Evolutionary conservation across 1,140 invertebrate species (phyloP), one percentile per base, ranked within the genome.

Genomic region (Stenopsyche tienmushanensis): DNA sequence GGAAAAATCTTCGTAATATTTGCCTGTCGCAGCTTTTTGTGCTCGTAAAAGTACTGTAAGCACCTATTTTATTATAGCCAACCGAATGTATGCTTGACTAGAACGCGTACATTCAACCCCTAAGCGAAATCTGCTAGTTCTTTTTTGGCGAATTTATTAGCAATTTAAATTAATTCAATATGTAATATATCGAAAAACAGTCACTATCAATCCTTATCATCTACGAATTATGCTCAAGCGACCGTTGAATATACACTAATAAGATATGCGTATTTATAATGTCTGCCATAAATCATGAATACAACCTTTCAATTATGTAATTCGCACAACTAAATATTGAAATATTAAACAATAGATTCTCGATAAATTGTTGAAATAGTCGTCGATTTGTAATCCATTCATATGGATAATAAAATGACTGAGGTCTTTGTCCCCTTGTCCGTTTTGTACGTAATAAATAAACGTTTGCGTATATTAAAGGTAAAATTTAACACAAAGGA

Each of bases 1-100:
- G 18, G 49, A 52, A 59, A 65, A 65, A 59, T 65, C 45, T 60
- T 20, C 25, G 64, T 59, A 65, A 65, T 65, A 65, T 65, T 65
- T 65, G 55, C 64, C 55, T 41, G 55, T 52, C 54, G 39, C 55
- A 34, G 64, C 45, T 65, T 44, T 59, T 52, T 41, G 55, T 52
- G 45, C 50, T 58, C 24, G 24, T 18, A 41, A 2, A 50, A 34
- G 55, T 34, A 45, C 44, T 47, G 44, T 9, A 15, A 47, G 44
- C 10, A 47, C 44, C 44, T 18, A 47, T 47, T 47, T 47, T 47
- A 47, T 47, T 47, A 47, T 8, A 47, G 44, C 18, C 44, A 47
- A 47, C 44, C 44, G 17, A 47, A 47, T 47, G 44, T 47, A 47
- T 47, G 44, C 44, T 47, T 47, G 8, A 47, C 44, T 47, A 15